A percentile compares a stretch with the other conserved stretches of the same genome.
These are phyloP conservation scores for Symphodus melops DNA, from an alignment of 2,113 vertebrate genomes.

Conservation along the genomic window DNA sequence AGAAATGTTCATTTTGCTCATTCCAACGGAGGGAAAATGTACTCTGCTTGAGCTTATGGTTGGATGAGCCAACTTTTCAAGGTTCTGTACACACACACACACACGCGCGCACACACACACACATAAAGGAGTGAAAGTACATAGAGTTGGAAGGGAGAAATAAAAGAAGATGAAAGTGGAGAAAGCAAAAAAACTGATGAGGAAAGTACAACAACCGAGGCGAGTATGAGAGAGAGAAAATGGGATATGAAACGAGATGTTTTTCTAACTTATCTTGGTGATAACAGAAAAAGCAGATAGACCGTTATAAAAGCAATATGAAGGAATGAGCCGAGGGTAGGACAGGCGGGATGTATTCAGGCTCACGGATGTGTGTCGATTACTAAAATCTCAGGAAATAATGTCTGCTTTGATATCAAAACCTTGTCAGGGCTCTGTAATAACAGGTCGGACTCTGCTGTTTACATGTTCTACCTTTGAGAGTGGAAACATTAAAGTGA, in stretches of 20 bases:
- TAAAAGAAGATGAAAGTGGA: constrained; percentile 58
- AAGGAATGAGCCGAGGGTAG: constrained; percentile 28
- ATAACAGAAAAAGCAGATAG: constrained; percentile 53
- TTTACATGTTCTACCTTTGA: background rate
- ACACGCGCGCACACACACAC: constrained; percentile 3
- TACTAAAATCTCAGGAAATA: constrained; percentile 25
- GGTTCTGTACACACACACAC: constrained; percentile 33
- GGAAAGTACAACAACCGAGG: constrained; percentile 44
- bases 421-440: constrained; percentile 15
- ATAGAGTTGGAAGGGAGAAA: constrained; percentile 37
- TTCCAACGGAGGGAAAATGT: constrained; percentile 65
- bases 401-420: constrained; percentile 24
- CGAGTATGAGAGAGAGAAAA: constrained; percentile 45
- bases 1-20: constrained; percentile 72
- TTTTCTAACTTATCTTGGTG: constrained; percentile 45
- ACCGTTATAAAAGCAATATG: constrained; percentile 35
- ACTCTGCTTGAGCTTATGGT: constrained; percentile 64
- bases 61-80: constrained; percentile 69
- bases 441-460: constrained; percentile 2
- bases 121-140: constrained; percentile 11
- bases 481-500: constrained; percentile 13
- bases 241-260: constrained; percentile 58
- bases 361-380: constrained; percentile 25
- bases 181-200: constrained; percentile 50
- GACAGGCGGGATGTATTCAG: constrained; percentile 28